These are phyloP conservation scores for Acrocephalus scirpaceus DNA, from an alignment of 2,797 vertebrate genomes.

Conservation along the genomic window DNA sequence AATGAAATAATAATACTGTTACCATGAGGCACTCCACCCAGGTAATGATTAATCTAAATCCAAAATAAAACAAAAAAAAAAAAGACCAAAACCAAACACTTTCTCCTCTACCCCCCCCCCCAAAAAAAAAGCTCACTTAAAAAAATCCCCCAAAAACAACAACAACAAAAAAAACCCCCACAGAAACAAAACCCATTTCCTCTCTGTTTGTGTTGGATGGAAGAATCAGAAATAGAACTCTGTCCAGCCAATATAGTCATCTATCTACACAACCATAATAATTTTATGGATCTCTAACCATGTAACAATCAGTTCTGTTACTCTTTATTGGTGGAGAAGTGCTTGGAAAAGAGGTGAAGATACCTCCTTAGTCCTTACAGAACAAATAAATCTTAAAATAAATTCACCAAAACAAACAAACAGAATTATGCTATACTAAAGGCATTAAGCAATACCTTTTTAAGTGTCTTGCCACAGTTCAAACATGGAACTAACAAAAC, in stretches of 20 bases:
- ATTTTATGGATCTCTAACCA: not conserved
- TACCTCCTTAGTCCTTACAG: not conserved
- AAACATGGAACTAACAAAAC: not conserved
- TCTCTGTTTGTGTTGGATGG: not conserved
- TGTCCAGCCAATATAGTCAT: not conserved
- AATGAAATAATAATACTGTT: not conserved
- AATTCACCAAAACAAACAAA: not conserved
- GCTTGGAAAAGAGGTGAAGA: not conserved
- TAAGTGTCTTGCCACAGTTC: not conserved
- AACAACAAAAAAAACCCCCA: not conserved
- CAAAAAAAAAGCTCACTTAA: not conserved
- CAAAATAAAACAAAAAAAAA: not conserved
- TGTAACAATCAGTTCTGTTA: not conserved
- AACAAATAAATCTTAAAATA: not conserved
- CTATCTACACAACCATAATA: not conserved
- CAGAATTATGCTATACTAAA: not conserved
- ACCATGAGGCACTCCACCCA: not conserved
- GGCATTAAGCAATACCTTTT: not conserved
- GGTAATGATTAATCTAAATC: not conserved
- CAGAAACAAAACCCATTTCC: not conserved
- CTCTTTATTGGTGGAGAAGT: not conserved
- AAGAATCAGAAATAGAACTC: not conserved
- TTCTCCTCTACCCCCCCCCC: accelerated
- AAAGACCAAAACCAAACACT: not conserved
- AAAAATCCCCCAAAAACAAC: not conserved